Evolutionary conservation across 2,113 vertebrate genomes (phyloP), one percentile per base, ranked within the genome.

Genomic region (Callipepla californica): DNA sequence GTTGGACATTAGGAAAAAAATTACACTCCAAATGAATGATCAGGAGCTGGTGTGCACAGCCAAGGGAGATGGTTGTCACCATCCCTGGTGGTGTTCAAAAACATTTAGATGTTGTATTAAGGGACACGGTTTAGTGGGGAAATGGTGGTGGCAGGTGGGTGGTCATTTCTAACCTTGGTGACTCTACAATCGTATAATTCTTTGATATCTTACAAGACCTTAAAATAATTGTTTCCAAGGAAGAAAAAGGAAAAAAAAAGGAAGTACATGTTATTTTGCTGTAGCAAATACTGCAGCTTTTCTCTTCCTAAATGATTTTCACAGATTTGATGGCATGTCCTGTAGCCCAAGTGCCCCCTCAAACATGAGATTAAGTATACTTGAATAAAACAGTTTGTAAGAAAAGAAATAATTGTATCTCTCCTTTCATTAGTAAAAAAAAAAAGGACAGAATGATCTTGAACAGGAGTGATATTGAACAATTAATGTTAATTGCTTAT

Each of bases 401-500:
- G 25, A 70, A 69, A 57, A 47, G 73, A 57, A 42, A 62, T 81
- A 77, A 92, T 84, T 78, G 89, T 85, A 75, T 67, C 70, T 70
- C 86, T 45, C 5, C 28, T 47, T 94, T 59, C 94, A 90, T 93
- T 87, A 90, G 79, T n/a, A 53, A 79, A 76, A 84, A 81, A 36
- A 89, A 79, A 79, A 91, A 87, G 15, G 73, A 32, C 73, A 40
- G 73, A 47, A 32, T 62, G 77, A 93, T 90, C 83, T 68, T 63
- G 80, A 92, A 77, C 72, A 77, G 55, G 61, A 76, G 32, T 51
- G 30, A 85, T 70, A 36, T 70, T 40, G 26, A 89, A 68, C 75
- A 57, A 91, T 81, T 94, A 38, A 75, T 47, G 51, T 63, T 87
- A 91, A 96, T 93, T 87, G 42, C 66, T 76, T 50, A 40, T 34